phyloP scores from a whole-genome alignment of 2,888 invertebrate species.

The Morinoia aosen region DNA sequence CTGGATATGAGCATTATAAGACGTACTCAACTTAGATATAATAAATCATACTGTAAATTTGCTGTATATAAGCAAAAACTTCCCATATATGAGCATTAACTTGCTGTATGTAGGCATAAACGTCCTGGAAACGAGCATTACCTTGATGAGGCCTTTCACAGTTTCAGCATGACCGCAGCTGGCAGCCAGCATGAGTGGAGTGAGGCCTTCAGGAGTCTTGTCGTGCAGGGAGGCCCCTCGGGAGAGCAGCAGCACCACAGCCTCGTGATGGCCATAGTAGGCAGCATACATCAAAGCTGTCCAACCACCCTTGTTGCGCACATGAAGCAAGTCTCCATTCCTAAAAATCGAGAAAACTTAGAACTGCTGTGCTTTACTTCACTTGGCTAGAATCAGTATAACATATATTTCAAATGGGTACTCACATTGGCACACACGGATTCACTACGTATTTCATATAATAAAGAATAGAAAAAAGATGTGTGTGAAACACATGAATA shows the following conservation, averaged over 20 bases:
- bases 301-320: conserved; percentile 71
- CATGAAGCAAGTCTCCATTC: neutral
- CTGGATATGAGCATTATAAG: too few relatives aligned
- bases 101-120: too few relatives aligned
- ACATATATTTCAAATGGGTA: too few relatives aligned
- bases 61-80: too few relatives aligned
- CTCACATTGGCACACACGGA: too few relatives aligned
- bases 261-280: conserved; percentile 72
- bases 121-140: conserved; percentile 58
- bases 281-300: conserved; percentile 73
- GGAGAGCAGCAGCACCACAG: conserved; percentile 71
- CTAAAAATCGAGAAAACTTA: neutral
- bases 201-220: conserved; percentile 69
- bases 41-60: too few relatives aligned
- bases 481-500: too few relatives aligned
- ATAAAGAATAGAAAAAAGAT: too few relatives aligned
- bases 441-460: too few relatives aligned
- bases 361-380: neutral
- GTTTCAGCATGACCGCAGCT: conserved; percentile 74
- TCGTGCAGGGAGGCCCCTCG: conserved; percentile 59
- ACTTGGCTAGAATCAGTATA: too few relatives aligned
- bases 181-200: conserved; percentile 74
- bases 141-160: conserved; percentile 71
- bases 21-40: too few relatives aligned
- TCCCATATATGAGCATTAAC: too few relatives aligned